phyloP scores from a whole-genome alignment of 92 coral and sea anemone genomes.

The Scolanthus callimorphus region DNA sequence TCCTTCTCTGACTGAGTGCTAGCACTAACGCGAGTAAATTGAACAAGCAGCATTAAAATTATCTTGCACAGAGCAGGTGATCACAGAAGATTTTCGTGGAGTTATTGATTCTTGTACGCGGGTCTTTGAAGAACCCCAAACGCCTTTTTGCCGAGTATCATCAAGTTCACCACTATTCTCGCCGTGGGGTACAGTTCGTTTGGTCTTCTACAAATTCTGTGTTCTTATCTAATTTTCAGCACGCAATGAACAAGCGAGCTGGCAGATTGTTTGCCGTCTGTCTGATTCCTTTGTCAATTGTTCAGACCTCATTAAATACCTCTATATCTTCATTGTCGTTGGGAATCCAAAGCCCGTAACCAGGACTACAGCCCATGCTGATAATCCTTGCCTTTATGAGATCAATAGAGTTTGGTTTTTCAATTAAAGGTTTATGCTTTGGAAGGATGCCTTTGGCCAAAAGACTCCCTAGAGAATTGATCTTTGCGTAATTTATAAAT shows the following conservation, averaged over 20 bases:
- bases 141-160: no score
- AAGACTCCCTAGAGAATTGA: not conserved
- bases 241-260: not conserved
- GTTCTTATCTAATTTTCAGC: constrained; percentile 8
- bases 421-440: not conserved
- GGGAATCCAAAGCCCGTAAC: no score
- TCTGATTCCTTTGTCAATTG: not conserved
- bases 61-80: no score
- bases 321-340: not conserved
- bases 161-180: no score
- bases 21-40: no score
- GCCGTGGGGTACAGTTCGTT: no score
- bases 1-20: no score
- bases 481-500: constrained; percentile 15
- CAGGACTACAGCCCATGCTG: not conserved
- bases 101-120: no score
- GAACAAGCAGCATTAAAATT: no score
- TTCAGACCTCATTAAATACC: not conserved
- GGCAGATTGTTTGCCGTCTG: not conserved
- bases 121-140: no score
- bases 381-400: not conserved
- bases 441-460: not conserved
- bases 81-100: no score
- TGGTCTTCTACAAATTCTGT: no score
- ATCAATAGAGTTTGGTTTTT: not conserved